Percentiles rank a stretch among this genome's conserved stretches.
These are phyloP conservation scores for Apodemus sylvaticus DNA, from an alignment of 2,113 vertebrate species.

Conservation along the genomic window DNA sequence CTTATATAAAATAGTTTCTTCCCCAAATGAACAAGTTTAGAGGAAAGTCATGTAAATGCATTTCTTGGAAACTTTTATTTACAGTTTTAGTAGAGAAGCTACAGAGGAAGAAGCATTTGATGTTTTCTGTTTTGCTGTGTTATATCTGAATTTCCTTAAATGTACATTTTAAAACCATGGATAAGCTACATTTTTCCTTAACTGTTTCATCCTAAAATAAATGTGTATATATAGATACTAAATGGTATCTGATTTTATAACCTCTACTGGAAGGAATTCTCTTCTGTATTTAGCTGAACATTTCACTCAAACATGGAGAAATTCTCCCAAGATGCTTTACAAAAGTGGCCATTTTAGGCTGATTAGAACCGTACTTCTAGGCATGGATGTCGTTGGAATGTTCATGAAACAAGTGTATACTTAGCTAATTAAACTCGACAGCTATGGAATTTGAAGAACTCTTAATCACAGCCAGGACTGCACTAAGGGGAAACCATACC, in stretches of 20 bases:
- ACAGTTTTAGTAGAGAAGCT: conserved; percentile 4
- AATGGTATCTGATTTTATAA: conserved; percentile 38
- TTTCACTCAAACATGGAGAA: conserved; percentile 9
- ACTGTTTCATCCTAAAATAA: conserved; percentile 37
- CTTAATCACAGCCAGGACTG: conserved; percentile 19
- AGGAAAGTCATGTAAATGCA: background rate
- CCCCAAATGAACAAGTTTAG: background rate
- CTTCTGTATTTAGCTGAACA: conserved; percentile 37
- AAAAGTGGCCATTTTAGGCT: background rate
- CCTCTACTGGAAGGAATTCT: background rate
- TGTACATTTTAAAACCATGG: background rate
- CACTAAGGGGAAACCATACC: background rate
- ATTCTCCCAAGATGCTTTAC: conserved; percentile 16
- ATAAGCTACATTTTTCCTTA: background rate
- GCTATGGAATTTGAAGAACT: conserved; percentile 41
- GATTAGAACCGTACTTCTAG: conserved; percentile 13
- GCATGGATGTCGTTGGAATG: background rate
- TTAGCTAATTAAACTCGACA: conserved; percentile 48
- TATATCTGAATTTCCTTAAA: background rate
- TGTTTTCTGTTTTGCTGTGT: background rate
- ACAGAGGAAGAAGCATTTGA: conserved; percentile 10
- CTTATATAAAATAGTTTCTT: background rate
- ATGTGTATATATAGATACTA: background rate
- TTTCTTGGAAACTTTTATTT: conserved; percentile 32
- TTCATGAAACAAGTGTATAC: conserved; percentile 2